phyloP scores from a whole-genome alignment of 2,797 vertebrate species.

The Apodemus agrarius region DNA sequence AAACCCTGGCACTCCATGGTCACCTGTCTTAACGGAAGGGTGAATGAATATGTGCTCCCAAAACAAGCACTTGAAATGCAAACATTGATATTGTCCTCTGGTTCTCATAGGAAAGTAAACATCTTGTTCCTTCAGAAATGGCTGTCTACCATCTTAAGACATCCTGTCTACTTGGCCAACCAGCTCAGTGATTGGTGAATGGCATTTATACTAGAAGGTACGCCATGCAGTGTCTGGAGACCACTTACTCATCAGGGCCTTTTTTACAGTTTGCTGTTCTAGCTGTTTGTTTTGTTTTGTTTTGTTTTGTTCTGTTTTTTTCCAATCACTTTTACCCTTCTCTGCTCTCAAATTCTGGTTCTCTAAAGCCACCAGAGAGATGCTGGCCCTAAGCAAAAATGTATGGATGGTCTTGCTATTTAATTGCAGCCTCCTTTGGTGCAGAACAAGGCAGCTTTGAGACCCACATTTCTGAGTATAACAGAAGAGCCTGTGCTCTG shows the following conservation, averaged over 20 bases:
- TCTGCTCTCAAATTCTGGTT: constrained; percentile 1
- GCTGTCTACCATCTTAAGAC: not conserved
- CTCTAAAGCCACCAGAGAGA: not conserved
- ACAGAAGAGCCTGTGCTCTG: not conserved
- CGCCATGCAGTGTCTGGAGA: not conserved
- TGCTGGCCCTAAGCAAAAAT: not conserved
- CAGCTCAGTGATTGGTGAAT: not conserved
- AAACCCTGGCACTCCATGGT: not conserved
- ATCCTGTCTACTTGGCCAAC: not conserved
- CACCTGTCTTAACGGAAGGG: constrained; percentile 29
- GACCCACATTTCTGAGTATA: constrained; percentile 10
- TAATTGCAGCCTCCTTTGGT: not conserved
- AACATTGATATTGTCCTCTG: constrained; percentile 50
- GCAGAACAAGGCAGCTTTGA: not conserved
- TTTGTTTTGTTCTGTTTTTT: not conserved
- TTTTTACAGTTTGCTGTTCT: not conserved
- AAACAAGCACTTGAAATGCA: constrained; percentile 59
- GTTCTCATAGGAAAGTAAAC: constrained; percentile 43
- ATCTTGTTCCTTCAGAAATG: constrained; percentile 36
- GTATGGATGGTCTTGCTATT: not conserved
- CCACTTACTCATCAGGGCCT: not conserved
- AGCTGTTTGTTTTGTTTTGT: too few relatives aligned
- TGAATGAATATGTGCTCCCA: constrained; percentile 22
- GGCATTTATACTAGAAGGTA: not conserved
- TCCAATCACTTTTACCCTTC: not conserved